A percentile compares a stretch with the other conserved stretches of the same genome.
phyloP scores from a whole-genome alignment of 2,888 invertebrate species.

The Agrotis puta region DNA sequence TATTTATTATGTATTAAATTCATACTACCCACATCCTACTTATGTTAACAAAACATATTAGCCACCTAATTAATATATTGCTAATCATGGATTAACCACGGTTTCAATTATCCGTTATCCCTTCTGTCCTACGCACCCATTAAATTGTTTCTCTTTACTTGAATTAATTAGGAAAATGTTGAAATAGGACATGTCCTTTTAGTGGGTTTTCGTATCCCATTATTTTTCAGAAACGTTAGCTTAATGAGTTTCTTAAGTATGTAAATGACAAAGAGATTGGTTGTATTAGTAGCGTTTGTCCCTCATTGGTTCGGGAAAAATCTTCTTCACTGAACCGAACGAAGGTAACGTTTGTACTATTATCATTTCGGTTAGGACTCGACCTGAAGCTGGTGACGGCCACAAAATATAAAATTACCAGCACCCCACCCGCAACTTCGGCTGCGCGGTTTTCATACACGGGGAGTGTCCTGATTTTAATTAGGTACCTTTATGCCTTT shows the following conservation, averaged over 20 bases:
- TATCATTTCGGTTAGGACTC: not conserved
- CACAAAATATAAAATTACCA: not conserved
- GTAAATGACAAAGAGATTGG: not conserved
- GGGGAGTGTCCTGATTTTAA: no score
- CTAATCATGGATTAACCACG: slow-evolving; percentile 13
- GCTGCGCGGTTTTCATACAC: no score
- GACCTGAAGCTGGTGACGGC: not conserved
- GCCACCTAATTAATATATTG: slow-evolving; percentile 11
- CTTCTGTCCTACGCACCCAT: not conserved
- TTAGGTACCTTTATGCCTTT: no score
- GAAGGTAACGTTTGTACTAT: not conserved
- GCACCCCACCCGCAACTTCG: no score
- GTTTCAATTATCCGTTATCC: slow-evolving; percentile 32
- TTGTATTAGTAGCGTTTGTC: not conserved
- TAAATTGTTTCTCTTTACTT: slow-evolving; percentile 5
- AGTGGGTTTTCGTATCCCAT: slow-evolving; percentile 6
- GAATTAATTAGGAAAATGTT: slow-evolving; percentile 15
- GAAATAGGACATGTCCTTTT: not conserved
- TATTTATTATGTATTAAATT: no score
- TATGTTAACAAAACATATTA: slow-evolving; percentile 15
- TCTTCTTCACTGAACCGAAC: no score
- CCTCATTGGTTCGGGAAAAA: not conserved
- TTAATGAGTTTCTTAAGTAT: not conserved
- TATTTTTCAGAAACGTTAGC: slow-evolving; percentile 9
- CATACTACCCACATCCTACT: not conserved